A percentile compares a stretch with the other conserved stretches of the same genome.
Evolutionary conservation across 2,113 vertebrate species (phyloP).

Genomic region (Rhizomys pruinosus): DNA sequence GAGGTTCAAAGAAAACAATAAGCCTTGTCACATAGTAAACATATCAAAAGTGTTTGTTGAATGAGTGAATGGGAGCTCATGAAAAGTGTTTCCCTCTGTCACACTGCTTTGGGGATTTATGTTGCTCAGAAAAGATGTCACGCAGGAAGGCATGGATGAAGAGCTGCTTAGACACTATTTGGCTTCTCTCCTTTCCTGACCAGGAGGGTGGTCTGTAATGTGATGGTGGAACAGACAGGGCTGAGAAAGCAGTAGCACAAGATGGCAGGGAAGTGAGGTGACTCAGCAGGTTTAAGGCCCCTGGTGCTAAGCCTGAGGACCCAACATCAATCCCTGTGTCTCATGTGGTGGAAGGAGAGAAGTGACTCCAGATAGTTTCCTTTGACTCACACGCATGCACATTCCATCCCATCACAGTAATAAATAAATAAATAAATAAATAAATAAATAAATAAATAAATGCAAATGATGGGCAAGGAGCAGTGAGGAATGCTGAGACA

Average conservation of each 20-base stretch:
- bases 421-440: too few species aligned
- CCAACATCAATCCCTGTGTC: background rate
- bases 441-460: too few species aligned
- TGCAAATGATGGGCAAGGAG: background rate
- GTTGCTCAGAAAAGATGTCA: slow-evolving; percentile 20
- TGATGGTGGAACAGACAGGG: background rate
- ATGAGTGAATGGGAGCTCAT: slow-evolving; percentile 33
- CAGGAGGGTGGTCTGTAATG: background rate
- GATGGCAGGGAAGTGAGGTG: too few species aligned
- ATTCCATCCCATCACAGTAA: too few species aligned
- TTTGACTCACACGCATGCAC: background rate
- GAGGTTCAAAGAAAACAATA: background rate
- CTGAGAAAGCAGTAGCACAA: background rate
- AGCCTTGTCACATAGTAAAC: background rate
- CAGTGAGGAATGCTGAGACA: background rate
- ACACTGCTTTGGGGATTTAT: slow-evolving; percentile 17
- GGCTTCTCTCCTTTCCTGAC: slow-evolving; percentile 16
- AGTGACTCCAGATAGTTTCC: background rate
- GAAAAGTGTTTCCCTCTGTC: background rate
- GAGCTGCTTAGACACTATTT: background rate
- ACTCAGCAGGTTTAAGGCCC: too few species aligned
- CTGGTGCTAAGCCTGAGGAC: too few species aligned
- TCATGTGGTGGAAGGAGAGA: background rate
- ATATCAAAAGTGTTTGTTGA: slow-evolving; percentile 13
- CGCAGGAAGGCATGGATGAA: slow-evolving; percentile 3